Evolutionary conservation across 2,113 vertebrate genomes (phyloP).

Genomic region (Daubentonia madagascariensis): DNA sequence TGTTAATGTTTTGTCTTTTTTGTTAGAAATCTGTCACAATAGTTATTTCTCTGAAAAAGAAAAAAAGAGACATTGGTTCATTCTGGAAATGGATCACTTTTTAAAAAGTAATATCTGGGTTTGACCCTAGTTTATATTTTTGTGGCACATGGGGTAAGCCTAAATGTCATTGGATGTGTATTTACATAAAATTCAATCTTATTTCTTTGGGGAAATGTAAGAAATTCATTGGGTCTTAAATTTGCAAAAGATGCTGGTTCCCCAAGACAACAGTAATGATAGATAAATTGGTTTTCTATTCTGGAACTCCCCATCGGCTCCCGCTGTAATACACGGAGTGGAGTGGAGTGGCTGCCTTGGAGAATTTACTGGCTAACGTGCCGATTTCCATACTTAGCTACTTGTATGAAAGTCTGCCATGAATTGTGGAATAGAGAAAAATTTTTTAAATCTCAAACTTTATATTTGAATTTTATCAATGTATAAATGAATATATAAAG

Average conservation of each 20-base stretch:
- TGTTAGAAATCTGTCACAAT: neutral
- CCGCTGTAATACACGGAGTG: neutral
- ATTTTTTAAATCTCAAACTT: neutral
- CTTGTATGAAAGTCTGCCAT: neutral
- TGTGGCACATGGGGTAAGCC: neutral
- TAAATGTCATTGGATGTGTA: constrained; percentile 6
- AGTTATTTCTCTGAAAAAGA: neutral
- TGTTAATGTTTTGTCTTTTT: neutral
- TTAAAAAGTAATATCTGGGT: neutral
- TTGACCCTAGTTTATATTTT: neutral
- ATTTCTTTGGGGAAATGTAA: constrained; percentile 45
- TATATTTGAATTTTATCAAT: neutral
- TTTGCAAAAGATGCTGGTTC: constrained; percentile 9
- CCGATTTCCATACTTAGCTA: neutral
- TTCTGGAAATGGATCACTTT: neutral
- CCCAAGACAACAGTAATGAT: neutral
- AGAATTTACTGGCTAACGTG: constrained; percentile 20
- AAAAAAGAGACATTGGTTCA: neutral
- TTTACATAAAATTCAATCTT: constrained; percentile 38
- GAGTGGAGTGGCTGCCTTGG: neutral
- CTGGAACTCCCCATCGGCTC: neutral
- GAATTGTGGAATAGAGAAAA: neutral
- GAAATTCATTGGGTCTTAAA: constrained; percentile 28
- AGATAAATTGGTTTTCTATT: constrained; percentile 45
- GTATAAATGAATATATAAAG: neutral